Evolutionary conservation across 2,113 vertebrate genomes (phyloP).

Genomic region (Microtus ochrogaster): DNA sequence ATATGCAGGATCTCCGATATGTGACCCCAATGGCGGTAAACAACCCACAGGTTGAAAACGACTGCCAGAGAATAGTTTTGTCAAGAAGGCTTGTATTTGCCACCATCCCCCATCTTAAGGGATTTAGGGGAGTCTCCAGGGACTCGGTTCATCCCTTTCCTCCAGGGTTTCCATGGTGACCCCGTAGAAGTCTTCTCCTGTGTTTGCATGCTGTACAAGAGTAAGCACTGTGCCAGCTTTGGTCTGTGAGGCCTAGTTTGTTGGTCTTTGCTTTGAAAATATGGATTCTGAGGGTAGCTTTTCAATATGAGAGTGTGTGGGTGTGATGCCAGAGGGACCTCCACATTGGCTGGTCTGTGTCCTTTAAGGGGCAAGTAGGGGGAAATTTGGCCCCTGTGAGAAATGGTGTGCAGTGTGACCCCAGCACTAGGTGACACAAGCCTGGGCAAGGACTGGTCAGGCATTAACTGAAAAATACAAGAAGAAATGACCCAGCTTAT

Average conservation of each 20-base stretch:
- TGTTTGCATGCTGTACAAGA: neutral
- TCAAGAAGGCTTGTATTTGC: neutral
- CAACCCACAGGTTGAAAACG: neutral
- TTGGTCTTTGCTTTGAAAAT: neutral
- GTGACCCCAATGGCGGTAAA: neutral
- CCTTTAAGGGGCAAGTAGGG: neutral
- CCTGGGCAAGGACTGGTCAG: neutral
- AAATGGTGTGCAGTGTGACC: neutral
- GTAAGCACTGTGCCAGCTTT: neutral
- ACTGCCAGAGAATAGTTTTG: neutral
- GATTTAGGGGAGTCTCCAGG: neutral
- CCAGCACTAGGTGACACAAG: neutral
- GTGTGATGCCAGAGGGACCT: neutral
- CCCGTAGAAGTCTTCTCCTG: neutral
- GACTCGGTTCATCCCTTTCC: neutral
- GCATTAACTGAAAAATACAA: neutral
- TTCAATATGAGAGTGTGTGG: neutral
- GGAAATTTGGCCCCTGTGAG: too few relatives aligned
- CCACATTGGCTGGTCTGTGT: neutral
- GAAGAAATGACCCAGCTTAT: neutral
- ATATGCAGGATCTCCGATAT: neutral
- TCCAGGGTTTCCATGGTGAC: neutral
- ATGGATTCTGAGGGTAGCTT: neutral
- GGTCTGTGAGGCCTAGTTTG: neutral
- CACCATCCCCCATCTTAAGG: neutral